A percentile compares a stretch with the other conserved stretches of the same genome.
These are phyloP conservation scores for Julus scanicus DNA, from an alignment of 2,888 invertebrate species.

Conservation along the genomic window DNA sequence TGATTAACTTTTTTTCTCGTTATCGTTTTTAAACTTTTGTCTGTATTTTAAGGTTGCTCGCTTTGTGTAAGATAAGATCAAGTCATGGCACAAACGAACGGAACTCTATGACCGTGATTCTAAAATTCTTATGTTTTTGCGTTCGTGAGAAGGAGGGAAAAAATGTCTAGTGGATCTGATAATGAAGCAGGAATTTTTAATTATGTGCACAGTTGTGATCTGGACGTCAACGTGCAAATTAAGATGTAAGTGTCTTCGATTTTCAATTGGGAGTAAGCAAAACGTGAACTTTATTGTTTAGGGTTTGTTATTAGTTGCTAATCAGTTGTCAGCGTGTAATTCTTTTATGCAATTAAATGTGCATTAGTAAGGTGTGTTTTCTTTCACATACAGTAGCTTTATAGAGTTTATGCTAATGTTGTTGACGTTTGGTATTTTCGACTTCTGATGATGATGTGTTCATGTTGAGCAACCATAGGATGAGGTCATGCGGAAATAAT, in stretches of 20 bases:
- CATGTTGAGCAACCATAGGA: not conserved
- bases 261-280: not conserved
- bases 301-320: no score
- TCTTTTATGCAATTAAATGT: no score
- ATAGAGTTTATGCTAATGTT: no score
- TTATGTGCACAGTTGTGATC: constrained; percentile 85
- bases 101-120: not conserved
- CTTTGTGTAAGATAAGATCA: not conserved
- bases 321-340: no score
- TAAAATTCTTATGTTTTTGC: not conserved
- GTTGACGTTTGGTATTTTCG: no score
- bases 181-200: constrained; percentile 61
- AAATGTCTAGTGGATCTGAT: constrained; percentile 44
- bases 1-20: not conserved
- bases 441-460: no score
- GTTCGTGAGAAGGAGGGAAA: constrained; percentile 13
- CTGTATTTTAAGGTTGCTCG: not conserved
- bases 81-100: not conserved
- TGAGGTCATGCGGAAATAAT: not conserved
- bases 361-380: no score
- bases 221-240: constrained; percentile 86
- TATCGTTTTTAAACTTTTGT: not conserved
- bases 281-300: not conserved
- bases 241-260: constrained; percentile 81
- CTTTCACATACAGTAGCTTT: no score